Conservation (phyloP, 2,113 vertebrate genomes). For the Morphnarchus princeps region DNA sequence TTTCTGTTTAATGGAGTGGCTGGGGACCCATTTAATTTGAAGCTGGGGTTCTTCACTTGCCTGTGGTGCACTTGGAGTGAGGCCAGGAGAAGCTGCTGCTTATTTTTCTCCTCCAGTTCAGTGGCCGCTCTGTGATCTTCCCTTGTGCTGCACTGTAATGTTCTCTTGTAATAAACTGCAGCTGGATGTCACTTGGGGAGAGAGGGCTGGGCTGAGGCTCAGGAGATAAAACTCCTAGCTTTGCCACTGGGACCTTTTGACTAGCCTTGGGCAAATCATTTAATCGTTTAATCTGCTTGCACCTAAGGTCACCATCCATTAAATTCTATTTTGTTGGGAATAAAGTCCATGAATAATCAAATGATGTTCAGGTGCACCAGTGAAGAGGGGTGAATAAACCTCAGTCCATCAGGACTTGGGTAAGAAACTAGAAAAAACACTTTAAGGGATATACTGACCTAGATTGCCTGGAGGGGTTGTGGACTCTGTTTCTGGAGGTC, state of each 20-base stretch:
- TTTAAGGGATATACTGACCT: neutral
- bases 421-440: neutral
- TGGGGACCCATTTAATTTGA: slow-evolving; percentile 67
- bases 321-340: neutral
- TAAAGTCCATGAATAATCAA: slow-evolving; percentile 10
- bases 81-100: slow-evolving; percentile 53
- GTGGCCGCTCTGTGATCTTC: slow-evolving; percentile 36
- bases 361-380: neutral
- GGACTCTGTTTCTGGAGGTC: neutral
- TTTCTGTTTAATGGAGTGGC: slow-evolving; percentile 59
- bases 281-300: slow-evolving; percentile 26
- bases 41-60: slow-evolving; percentile 56
- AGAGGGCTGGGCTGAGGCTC: neutral
- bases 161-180: neutral
- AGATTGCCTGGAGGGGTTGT: neutral
- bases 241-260: slow-evolving; percentile 25
- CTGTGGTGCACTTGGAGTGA: slow-evolving; percentile 50
- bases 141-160: neutral
- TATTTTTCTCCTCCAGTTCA: neutral
- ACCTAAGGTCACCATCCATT: slow-evolving; percentile 9
- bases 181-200: slow-evolving; percentile 37
- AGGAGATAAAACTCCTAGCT: slow-evolving; percentile 15
- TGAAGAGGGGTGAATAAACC: neutral
- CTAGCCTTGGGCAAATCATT: slow-evolving; percentile 49
- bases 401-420: neutral